These are phyloP conservation scores for Dryadula phaetusa DNA, from an alignment of 2,888 invertebrate genomes.

Conservation along the genomic window DNA sequence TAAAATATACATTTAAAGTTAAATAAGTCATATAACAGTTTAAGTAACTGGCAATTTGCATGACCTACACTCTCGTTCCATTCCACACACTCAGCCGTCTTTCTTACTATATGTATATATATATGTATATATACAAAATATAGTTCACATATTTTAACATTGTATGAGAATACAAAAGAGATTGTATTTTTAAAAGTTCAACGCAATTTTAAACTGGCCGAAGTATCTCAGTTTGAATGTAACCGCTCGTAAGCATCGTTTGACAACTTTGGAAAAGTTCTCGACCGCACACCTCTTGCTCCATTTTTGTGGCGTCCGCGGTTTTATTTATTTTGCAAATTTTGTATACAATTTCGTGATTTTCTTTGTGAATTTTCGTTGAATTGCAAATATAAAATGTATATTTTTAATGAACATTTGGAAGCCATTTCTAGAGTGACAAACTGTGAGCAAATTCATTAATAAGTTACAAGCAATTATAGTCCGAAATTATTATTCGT, in stretches of 20 bases:
- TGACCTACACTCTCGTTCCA: neutral
- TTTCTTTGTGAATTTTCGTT: conserved; percentile 17
- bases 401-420: neutral
- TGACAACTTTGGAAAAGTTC: conserved; percentile 37
- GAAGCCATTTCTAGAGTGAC: neutral
- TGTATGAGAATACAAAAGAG: conserved; percentile 22
- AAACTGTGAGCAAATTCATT: neutral
- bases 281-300: conserved; percentile 27
- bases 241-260: conserved; percentile 34
- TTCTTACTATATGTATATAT: neutral
- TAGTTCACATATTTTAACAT: neutral
- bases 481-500: neutral
- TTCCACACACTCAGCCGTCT: neutral
- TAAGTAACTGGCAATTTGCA: neutral
- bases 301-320: conserved; percentile 31
- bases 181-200: conserved; percentile 28
- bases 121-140: neutral
- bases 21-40: neutral
- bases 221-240: conserved; percentile 36
- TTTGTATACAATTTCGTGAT: conserved; percentile 7
- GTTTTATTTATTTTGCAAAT: conserved; percentile 34
- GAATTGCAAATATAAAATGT: conserved; percentile 4
- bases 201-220: conserved; percentile 31
- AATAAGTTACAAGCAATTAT: neutral
- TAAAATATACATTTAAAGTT: too few relatives aligned